phyloP scores from a whole-genome alignment of 2,888 invertebrate genomes.

The Lepidocyrtinus sp. region DNA sequence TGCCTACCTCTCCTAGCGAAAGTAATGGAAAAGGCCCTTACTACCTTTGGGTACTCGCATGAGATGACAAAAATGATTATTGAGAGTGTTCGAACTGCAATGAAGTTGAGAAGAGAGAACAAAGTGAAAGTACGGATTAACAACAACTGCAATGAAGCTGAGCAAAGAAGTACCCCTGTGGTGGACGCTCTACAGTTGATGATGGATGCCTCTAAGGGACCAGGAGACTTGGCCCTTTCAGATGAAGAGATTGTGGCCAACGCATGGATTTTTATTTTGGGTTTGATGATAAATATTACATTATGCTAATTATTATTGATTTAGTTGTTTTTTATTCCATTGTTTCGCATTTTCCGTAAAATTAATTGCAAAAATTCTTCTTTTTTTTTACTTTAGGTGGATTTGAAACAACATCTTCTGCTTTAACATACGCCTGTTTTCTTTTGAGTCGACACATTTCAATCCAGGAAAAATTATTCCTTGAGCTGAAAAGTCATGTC shows the following conservation, averaged over 20 bases:
- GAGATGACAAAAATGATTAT: constrained; percentile 71
- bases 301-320: too few relatives aligned
- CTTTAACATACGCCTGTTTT: constrained; percentile 74
- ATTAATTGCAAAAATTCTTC: too few relatives aligned
- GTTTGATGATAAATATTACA: too few relatives aligned
- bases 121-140: background rate
- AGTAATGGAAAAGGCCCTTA: constrained; percentile 68
- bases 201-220: constrained; percentile 71
- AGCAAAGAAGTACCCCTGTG: background rate
- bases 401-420: constrained; percentile 75
- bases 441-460: constrained; percentile 74
- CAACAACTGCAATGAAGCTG: background rate
- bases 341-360: too few relatives aligned
- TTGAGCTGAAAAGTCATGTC: constrained; percentile 72
- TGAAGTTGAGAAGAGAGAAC: constrained; percentile 67
- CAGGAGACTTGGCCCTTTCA: constrained; percentile 57
- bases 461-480: constrained; percentile 73
- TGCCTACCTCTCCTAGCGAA: constrained; percentile 70
- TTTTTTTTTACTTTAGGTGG: constrained; percentile 75
- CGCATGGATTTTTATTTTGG: constrained; percentile 74
- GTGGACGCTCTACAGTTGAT: constrained; percentile 73
- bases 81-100: constrained; percentile 70
- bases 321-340: too few relatives aligned
- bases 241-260: constrained; percentile 72
- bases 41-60: constrained; percentile 70